Conservation (phyloP, 2,113 vertebrate genomes). For the Eurystomus gularis region DNA sequence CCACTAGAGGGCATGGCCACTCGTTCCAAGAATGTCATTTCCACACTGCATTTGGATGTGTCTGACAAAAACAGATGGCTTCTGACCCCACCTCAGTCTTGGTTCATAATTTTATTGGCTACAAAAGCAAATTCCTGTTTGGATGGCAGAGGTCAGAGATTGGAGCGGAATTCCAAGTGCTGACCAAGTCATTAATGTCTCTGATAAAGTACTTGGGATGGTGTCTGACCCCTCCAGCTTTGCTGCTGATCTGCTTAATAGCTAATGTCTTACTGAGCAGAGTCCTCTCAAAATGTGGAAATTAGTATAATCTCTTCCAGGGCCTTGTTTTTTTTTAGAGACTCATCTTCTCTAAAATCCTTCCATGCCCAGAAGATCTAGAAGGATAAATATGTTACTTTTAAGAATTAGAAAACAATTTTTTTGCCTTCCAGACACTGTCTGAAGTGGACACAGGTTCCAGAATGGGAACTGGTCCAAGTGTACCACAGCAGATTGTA, state of each 20-base stretch:
- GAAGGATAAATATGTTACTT: not conserved
- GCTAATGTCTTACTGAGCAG: not conserved
- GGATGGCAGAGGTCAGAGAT: not conserved
- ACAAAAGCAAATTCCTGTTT: not conserved
- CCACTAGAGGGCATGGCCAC: conserved; percentile 17
- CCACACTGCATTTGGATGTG: not conserved
- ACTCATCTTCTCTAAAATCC: not conserved
- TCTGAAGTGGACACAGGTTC: not conserved
- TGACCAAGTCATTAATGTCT: not conserved
- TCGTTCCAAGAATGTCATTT: not conserved
- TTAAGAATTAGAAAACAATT: not conserved
- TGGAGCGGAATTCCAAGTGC: conserved; percentile 7
- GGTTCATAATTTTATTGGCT: conserved; percentile 10
- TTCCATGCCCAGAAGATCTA: not conserved
- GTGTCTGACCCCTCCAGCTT: not conserved
- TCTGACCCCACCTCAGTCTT: not conserved
- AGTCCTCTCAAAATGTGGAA: not conserved
- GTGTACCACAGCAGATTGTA: not conserved
- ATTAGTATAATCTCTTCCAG: not conserved
- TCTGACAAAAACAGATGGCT: not conserved
- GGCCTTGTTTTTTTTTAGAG: not conserved
- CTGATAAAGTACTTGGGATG: not conserved
- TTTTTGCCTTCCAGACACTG: not conserved
- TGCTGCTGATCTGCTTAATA: not conserved
- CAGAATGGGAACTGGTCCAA: not conserved